Conservation (phyloP, 2,113 vertebrate genomes). For the Lipotes vexillifer region DNA sequence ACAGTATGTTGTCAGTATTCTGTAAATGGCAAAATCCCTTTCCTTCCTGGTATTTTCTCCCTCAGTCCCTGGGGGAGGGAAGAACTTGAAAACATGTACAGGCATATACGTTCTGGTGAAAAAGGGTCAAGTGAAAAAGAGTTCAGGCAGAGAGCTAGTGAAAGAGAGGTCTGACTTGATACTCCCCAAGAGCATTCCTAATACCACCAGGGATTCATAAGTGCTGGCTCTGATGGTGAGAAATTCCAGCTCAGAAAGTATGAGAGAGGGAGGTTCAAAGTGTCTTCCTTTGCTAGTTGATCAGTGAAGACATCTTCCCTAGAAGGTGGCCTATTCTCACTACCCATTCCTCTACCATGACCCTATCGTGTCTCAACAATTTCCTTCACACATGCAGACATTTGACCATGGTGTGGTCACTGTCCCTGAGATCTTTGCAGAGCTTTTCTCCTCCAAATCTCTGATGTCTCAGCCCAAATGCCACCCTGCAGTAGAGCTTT, state of each 20-base stretch:
- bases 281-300: not conserved
- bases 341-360: not conserved
- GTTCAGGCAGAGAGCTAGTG: not conserved
- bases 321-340: not conserved
- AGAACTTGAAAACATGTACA: not conserved
- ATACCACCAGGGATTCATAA: not conserved
- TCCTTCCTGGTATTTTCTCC: conserved; percentile 2
- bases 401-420: not conserved
- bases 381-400: not conserved
- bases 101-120: not conserved
- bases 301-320: not conserved
- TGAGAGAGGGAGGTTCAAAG: not conserved
- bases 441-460: not conserved
- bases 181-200: not conserved
- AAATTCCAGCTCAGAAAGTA: not conserved
- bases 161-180: not conserved
- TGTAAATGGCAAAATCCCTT: not conserved
- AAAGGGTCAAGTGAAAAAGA: not conserved
- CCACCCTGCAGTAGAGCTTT: too few species aligned
- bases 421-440: accelerated
- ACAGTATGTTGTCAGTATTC: not conserved
- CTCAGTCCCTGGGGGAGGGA: not conserved
- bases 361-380: not conserved
- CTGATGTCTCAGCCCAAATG: not conserved
- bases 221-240: not conserved